Evolutionary conservation across 1,140 invertebrate species (phyloP), one percentile per base, ranked within the genome.

Genomic region (Streblospio benedicti): DNA sequence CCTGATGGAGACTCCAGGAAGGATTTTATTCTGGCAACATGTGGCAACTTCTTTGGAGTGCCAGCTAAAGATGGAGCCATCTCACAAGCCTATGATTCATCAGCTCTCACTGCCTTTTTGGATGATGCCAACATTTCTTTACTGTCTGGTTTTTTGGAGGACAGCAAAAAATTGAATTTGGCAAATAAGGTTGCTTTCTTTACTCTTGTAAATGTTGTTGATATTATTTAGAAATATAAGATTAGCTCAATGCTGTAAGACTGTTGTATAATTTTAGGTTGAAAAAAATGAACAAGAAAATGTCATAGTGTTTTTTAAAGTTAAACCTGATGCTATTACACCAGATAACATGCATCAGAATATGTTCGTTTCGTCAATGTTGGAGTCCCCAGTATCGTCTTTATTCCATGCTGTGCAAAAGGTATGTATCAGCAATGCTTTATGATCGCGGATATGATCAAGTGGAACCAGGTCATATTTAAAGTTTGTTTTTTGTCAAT

Each of bases 241-340:
- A 30, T 2, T 45, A 18, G n/a, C 6, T 23, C 14, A 9, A 28
- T 4, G 14, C 50, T 6, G 12, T 59, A 28, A n/a, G 6, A 20
- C 59, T 44, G 28, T 61, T 27, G n/a, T 49, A 62, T 30, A 30
- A 52, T 67, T 69, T 30, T 60, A 77, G 75, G 67, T 78, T 61
- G 73, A 76, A 49, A 54, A 71, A 35, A 68, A 63, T 44, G 72
- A 76, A 20, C n/a, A 72, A 44, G 73, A 76, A 28, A 66, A 78
- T 50, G 70, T 78, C 1, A 69, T 84, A 50, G 76, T 84, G 0
- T 84, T 83, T 67, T 83, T 82, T 68, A 84, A 84, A 69, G 67
- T 77, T 4, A 67, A 70, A 23, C 80, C 81, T 20, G 79, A 81
- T 35, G 73, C 77, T 2, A 80, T 84, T 28, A 83, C 82, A 4